A percentile compares a stretch with the other conserved stretches of the same genome.
phyloP scores from a whole-genome alignment of 1,140 invertebrate species.

The Zaprionus kolodkinae region DNA sequence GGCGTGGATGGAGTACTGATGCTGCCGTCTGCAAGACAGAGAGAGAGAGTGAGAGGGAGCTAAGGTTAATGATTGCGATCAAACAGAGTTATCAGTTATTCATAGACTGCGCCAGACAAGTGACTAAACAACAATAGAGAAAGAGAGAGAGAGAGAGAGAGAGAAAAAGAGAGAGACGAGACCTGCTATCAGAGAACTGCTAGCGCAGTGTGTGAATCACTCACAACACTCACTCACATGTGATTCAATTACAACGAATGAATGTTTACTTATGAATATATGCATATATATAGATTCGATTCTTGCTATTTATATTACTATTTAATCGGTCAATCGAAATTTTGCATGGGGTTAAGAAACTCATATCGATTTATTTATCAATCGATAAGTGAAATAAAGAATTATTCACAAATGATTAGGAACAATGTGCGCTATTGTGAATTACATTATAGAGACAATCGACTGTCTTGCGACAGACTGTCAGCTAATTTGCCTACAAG shows the following conservation, averaged over 20 bases:
- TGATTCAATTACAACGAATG: not conserved
- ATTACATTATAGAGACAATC: not conserved
- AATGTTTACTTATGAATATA: not conserved
- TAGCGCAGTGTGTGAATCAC: not conserved
- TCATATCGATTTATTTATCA: not conserved
- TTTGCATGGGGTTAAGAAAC: not conserved
- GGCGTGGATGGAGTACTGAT: conserved; percentile 84
- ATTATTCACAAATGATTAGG: not conserved
- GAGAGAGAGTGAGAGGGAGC: not conserved
- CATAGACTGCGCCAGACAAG: not conserved
- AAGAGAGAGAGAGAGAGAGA: not conserved
- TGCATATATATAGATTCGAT: not conserved
- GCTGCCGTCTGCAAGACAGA: conserved; percentile 67
- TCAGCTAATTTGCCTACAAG: not conserved
- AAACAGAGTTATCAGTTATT: conserved; percentile 4
- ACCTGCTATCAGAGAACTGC: not conserved
- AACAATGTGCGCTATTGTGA: not conserved
- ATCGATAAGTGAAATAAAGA: not conserved
- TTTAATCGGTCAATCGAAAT: not conserved
- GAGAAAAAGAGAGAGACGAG: not conserved
- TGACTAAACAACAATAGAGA: conserved; percentile 7
- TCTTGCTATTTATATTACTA: conserved; percentile 4
- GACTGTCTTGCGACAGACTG: not conserved
- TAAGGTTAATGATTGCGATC: not conserved
- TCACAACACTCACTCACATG: not conserved